These are phyloP conservation scores for Drosophila putrida DNA, from an alignment of 2,888 invertebrate species.

Conservation along the genomic window DNA sequence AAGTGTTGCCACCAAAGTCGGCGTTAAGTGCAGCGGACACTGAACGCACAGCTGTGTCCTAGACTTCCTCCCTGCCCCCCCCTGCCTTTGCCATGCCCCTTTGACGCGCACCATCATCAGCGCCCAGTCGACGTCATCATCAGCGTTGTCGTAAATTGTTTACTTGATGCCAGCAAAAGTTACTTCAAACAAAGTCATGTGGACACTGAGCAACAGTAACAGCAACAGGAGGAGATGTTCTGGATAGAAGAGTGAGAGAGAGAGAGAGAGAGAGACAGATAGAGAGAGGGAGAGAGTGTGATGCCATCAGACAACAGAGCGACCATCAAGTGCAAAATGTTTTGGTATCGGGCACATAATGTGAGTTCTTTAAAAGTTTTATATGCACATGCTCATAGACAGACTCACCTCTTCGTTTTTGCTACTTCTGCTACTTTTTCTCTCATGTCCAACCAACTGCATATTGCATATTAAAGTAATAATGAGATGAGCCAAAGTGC, in stretches of 20 bases:
- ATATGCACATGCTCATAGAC: conserved; percentile 54
- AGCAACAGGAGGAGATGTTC: conserved; percentile 21
- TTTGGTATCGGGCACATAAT: conserved; percentile 65
- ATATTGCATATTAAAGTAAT: conserved; percentile 62
- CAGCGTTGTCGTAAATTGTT: conserved; percentile 78
- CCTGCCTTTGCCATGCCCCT: neutral
- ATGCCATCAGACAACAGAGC: conserved; percentile 39
- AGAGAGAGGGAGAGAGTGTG: neutral
- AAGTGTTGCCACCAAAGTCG: conserved; percentile 22
- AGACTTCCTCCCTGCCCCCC: conserved; percentile 4
- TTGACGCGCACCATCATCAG: conserved; percentile 45
- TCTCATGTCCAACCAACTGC: conserved; percentile 19
- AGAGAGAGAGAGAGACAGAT: neutral
- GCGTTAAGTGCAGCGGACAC: conserved; percentile 73
- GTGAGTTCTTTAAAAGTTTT: conserved; percentile 78
- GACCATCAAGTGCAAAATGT: conserved; percentile 68
- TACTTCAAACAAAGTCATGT: conserved; percentile 80
- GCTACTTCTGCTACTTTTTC: neutral
- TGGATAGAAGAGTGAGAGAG: conserved; percentile 4
- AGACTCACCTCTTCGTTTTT: neutral
- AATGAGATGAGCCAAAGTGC: conserved; percentile 59
- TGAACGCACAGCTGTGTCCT: conserved; percentile 57
- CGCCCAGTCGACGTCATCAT: conserved; percentile 74
- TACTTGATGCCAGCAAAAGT: conserved; percentile 78
- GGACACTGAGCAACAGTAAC: conserved; percentile 58